A percentile compares a stretch with the other conserved stretches of the same genome.
Conservation (phyloP, 2,888 invertebrate genomes). For the Acleris emargana region DNA sequence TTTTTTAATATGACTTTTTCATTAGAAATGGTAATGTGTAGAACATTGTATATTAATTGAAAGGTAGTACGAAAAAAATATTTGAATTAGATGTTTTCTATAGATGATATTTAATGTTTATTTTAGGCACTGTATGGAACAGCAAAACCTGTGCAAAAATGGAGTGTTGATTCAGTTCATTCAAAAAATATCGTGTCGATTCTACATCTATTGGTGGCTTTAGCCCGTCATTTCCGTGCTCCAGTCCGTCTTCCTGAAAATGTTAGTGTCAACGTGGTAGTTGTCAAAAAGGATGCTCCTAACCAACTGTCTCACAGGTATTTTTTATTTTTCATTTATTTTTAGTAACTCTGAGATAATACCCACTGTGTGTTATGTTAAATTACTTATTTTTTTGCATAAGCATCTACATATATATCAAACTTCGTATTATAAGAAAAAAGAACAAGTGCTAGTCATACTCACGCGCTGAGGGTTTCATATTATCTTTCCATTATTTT, state of each 20-base stretch:
- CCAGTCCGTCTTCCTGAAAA: constrained; percentile 98
- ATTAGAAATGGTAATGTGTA: too few relatives aligned
- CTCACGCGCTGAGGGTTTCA: too few relatives aligned
- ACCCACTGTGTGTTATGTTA: too few relatives aligned
- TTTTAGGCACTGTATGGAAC: constrained; percentile 87
- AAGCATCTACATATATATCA: too few relatives aligned
- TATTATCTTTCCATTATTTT: too few relatives aligned
- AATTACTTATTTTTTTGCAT: too few relatives aligned
- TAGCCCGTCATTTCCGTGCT: constrained; percentile 97
- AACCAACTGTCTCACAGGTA: constrained; percentile 86
- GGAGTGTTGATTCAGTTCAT: constrained; percentile 98
- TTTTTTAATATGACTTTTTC: neutral
- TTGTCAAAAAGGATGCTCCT: constrained; percentile 92
- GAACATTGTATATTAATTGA: too few relatives aligned
- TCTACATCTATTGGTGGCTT: constrained; percentile 95
- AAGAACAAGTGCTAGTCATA: too few relatives aligned
- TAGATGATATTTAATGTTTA: neutral
- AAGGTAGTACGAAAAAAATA: too few relatives aligned
- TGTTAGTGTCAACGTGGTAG: constrained; percentile 95
- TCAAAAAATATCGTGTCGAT: constrained; percentile 98
- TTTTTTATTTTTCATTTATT: too few relatives aligned
- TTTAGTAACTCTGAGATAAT: too few relatives aligned
- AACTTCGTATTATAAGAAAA: too few relatives aligned
- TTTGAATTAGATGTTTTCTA: neutral
- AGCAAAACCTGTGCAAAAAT: constrained; percentile 92